Evolutionary conservation across 2,797 vertebrate species (phyloP).

Genomic region (Halcyon chelicuti): DNA sequence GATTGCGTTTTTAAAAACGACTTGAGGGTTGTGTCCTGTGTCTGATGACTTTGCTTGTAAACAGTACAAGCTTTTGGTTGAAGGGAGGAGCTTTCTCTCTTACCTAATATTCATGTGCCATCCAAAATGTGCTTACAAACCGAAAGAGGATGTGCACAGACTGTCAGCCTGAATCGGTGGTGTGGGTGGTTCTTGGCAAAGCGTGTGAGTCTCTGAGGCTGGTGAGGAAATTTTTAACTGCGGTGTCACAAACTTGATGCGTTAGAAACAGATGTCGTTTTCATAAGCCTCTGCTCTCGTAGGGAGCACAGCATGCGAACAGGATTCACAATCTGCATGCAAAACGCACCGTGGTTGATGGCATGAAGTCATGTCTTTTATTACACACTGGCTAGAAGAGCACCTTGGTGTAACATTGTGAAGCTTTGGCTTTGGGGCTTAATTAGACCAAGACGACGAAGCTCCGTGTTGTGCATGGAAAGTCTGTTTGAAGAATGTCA

Average conservation of each 20-base stretch:
- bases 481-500: conserved; percentile 44
- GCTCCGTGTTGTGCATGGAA: conserved; percentile 29
- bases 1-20: not conserved
- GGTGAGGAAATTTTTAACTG: conserved; percentile 46
- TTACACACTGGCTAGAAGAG: not conserved
- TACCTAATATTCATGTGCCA: conserved; percentile 12
- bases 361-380: conserved; percentile 38
- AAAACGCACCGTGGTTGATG: not conserved
- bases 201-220: not conserved
- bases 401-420: conserved; percentile 52
- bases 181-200: conserved; percentile 70
- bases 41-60: not conserved
- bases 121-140: conserved; percentile 47
- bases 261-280: conserved; percentile 63
- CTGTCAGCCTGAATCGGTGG: not conserved
- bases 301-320: not conserved
- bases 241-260: conserved; percentile 52
- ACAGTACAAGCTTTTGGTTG: not conserved
- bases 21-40: not conserved
- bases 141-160: not conserved
- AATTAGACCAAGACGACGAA: conserved; percentile 20
- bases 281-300: conserved; percentile 38
- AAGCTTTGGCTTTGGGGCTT: conserved; percentile 24
- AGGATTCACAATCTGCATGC: conserved; percentile 20
- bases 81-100: conserved; percentile 7